These are phyloP conservation scores for Myiagra hebetior DNA, from an alignment of 2,113 vertebrate genomes.

Conservation along the genomic window DNA sequence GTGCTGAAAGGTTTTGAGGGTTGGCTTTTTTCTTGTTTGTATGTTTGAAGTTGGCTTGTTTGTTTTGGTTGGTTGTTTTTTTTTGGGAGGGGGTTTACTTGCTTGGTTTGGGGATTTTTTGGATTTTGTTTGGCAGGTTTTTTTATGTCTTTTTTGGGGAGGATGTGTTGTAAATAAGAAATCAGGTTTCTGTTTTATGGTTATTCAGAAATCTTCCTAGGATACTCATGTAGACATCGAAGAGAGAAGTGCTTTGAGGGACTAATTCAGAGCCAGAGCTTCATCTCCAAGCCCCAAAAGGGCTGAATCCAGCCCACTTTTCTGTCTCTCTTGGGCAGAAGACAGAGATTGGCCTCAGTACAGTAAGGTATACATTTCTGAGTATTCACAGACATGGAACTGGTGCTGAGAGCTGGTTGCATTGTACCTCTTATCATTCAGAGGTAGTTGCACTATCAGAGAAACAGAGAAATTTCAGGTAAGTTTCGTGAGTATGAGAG, in stretches of 20 bases:
- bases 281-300: background rate
- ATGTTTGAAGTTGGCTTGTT: background rate
- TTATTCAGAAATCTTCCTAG: background rate
- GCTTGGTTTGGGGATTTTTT: background rate
- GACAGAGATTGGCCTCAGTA: too few species aligned
- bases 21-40: background rate
- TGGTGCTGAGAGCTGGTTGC: background rate
- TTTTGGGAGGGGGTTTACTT: background rate
- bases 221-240: background rate
- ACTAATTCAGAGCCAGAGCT: background rate
- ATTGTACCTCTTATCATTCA: background rate
- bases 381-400: background rate
- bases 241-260: background rate
- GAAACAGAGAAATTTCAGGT: background rate
- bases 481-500: background rate
- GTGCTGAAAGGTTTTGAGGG: background rate
- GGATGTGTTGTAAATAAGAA: background rate
- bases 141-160: background rate
- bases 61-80: background rate
- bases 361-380: background rate
- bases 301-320: background rate
- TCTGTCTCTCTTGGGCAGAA: background rate
- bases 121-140: background rate
- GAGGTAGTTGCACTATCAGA: background rate
- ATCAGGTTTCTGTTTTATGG: background rate